Percentiles rank a stretch among this genome's conserved stretches.
These are phyloP conservation scores for Psittacus erithacus DNA, from an alignment of 2,113 vertebrate genomes.

Conservation along the genomic window DNA sequence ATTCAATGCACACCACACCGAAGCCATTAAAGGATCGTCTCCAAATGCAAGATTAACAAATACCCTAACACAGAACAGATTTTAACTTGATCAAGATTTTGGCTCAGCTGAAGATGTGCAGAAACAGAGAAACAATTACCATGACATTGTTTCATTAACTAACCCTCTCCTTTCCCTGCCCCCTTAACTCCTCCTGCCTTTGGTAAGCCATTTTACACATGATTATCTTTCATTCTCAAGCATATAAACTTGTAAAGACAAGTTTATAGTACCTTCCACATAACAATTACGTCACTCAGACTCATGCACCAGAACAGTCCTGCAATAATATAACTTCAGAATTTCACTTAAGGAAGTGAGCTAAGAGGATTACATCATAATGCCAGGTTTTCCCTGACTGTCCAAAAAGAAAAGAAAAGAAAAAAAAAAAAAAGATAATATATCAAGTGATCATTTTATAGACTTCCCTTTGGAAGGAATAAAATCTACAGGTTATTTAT, in stretches of 20 bases:
- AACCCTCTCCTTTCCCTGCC: neutral
- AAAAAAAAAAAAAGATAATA: neutral
- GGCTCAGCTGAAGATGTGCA: neutral
- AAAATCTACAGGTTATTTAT: conserved; percentile 40
- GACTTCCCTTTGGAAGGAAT: conserved; percentile 3
- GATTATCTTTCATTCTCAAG: conserved; percentile 17
- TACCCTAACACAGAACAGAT: neutral
- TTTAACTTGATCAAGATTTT: conserved; percentile 14
- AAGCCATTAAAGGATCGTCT: conserved; percentile 21
- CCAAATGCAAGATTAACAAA: conserved; percentile 14
- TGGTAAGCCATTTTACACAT: neutral
- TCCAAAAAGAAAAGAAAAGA: neutral
- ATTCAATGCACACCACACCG: neutral
- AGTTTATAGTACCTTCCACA: neutral
- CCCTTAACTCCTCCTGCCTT: neutral
- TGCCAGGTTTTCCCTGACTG: conserved; percentile 54
- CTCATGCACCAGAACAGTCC: conserved; percentile 20
- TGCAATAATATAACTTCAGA: conserved; percentile 59
- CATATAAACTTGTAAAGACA: conserved; percentile 33
- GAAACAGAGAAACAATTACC: conserved; percentile 33
- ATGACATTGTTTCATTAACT: neutral
- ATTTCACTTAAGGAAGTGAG: conserved; percentile 71
- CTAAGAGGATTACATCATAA: conserved; percentile 61
- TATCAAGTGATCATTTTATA: conserved; percentile 41
- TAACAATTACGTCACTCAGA: conserved; percentile 35